These are phyloP conservation scores for Promerops cafer DNA, from an alignment of 2,113 vertebrate genomes.

Conservation along the genomic window DNA sequence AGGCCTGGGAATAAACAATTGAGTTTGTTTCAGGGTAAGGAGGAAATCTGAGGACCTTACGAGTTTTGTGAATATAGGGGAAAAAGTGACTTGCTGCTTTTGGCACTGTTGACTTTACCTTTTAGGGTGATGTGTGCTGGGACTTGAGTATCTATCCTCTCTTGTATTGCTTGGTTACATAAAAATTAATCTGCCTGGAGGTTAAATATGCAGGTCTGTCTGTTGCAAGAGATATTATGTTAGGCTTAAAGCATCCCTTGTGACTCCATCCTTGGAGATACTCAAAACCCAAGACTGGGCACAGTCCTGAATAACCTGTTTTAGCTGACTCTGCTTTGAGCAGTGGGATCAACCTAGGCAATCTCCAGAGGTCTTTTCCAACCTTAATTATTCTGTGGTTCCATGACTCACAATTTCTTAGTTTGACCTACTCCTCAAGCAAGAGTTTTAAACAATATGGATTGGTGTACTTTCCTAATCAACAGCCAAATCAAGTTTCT, in stretches of 20 bases:
- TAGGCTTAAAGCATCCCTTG: not conserved
- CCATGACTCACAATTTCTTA: not conserved
- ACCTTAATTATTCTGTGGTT: not conserved
- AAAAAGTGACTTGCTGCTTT: slow-evolving; percentile 29
- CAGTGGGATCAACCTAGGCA: not conserved
- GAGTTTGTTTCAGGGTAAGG: not conserved
- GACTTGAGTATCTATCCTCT: not conserved
- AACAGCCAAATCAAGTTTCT: not conserved
- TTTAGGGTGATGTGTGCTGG: slow-evolving; percentile 10
- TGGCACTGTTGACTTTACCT: not conserved
- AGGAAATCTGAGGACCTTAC: not conserved
- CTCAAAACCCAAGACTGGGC: not conserved
- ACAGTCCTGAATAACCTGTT: not conserved
- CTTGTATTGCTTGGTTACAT: not conserved
- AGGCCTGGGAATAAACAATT: not conserved
- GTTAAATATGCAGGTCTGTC: slow-evolving; percentile 4
- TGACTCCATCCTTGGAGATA: not conserved
- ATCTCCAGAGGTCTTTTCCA: not conserved
- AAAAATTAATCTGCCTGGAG: slow-evolving; percentile 12
- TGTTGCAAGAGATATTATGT: not conserved
- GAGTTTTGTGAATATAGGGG: not conserved
- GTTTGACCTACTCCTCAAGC: not conserved
- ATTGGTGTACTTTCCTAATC: not conserved
- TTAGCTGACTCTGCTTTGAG: not conserved
- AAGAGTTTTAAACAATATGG: not conserved